A percentile compares a stretch with the other conserved stretches of the same genome.
These are phyloP conservation scores for Macrostomum cliftonense DNA, from an alignment of 2,888 invertebrate genomes.

Conservation along the genomic window DNA sequence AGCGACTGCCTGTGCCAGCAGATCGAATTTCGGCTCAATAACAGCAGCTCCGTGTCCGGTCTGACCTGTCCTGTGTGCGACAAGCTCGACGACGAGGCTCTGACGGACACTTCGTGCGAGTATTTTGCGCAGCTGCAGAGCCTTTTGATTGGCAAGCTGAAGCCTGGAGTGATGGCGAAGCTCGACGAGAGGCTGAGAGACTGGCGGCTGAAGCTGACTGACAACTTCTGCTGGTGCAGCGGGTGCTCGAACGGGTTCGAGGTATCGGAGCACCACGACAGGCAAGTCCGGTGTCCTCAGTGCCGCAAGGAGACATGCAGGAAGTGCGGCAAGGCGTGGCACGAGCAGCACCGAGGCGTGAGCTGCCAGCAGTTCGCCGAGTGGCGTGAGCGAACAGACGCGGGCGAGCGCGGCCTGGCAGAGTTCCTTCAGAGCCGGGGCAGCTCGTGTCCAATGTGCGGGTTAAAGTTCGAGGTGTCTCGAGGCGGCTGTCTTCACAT, in stretches of 20 bases:
- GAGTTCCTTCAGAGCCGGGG: too few species aligned
- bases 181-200: constrained; percentile 78
- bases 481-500: constrained; percentile 91
- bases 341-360: constrained; percentile 67
- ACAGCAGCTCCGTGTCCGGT: constrained; percentile 69
- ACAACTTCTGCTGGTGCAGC: constrained; percentile 84
- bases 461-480: constrained; percentile 67
- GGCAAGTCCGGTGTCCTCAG: too few species aligned
- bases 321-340: constrained; percentile 47
- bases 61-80: constrained; percentile 80
- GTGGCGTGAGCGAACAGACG: constrained; percentile 45
- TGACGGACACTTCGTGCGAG: constrained; percentile 47
- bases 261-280: too few species aligned
- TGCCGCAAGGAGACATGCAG: too few species aligned
- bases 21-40: constrained; percentile 63
- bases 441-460: constrained; percentile 60
- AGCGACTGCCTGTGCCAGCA: constrained; percentile 64
- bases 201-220: constrained; percentile 69
- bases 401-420: too few species aligned
- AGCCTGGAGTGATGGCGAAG: constrained; percentile 61
- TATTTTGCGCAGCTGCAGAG: too few species aligned
- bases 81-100: constrained; percentile 54
- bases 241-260: constrained; percentile 21
- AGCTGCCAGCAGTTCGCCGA: constrained; percentile 64
- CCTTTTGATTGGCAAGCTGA: constrained; percentile 47